These are phyloP conservation scores for Metopolophium dirhodum DNA, from an alignment of 1,140 invertebrate species.

Conservation along the genomic window DNA sequence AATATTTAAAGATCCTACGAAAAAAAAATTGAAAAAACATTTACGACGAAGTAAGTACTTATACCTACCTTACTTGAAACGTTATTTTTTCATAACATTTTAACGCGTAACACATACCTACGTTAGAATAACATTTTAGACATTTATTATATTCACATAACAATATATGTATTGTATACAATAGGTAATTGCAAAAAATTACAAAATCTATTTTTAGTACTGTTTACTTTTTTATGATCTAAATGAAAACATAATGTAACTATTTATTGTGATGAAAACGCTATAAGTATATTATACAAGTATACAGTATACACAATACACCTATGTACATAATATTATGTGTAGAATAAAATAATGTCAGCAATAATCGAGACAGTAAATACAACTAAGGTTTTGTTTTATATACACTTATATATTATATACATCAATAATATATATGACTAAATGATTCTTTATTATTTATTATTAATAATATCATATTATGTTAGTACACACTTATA, in stretches of 20 bases:
- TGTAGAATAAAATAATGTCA: background rate
- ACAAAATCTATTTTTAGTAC: background rate
- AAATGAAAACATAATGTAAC: background rate
- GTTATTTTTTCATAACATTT: background rate
- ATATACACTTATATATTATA: too few relatives aligned
- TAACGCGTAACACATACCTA: background rate
- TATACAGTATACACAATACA: background rate
- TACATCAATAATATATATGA: background rate
- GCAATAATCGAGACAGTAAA: background rate
- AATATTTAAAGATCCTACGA: background rate
- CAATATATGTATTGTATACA: background rate
- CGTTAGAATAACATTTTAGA: background rate
- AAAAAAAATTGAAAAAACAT: background rate
- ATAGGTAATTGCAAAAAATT: background rate
- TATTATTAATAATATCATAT: background rate
- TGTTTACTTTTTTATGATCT: background rate
- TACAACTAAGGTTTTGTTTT: background rate
- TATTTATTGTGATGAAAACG: background rate
- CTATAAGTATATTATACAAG: background rate
- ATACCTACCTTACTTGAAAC: background rate
- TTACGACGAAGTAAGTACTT: background rate
- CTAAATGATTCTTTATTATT: background rate
- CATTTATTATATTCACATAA: background rate
- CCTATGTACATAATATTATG: background rate
- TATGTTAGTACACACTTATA: background rate